phyloP scores from a whole-genome alignment of 1,140 invertebrate species.

The Proales similis region DNA sequence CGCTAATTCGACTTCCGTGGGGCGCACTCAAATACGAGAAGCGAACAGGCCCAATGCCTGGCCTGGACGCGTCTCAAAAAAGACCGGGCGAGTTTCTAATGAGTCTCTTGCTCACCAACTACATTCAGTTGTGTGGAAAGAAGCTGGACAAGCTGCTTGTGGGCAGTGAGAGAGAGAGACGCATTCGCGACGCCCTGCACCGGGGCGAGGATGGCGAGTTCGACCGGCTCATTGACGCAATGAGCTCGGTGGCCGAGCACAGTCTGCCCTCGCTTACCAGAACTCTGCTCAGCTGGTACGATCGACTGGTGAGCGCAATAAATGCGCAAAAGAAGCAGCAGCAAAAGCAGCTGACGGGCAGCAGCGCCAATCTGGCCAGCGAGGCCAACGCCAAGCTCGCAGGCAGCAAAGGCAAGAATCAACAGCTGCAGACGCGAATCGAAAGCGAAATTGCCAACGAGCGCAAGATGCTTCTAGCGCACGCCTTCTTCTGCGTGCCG shows the following conservation, averaged over 20 bases:
- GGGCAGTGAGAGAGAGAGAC: conserved; percentile 58
- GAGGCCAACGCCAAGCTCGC: too few relatives aligned
- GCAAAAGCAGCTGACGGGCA: too few relatives aligned
- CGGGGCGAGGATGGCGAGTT: conserved; percentile 86
- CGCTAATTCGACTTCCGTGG: too few relatives aligned
- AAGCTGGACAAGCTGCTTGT: conserved; percentile 8
- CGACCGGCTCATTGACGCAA: conserved; percentile 83
- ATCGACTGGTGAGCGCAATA: conserved; percentile 65
- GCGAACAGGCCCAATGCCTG: too few relatives aligned
- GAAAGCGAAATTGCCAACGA: too few relatives aligned
- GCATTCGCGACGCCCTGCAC: conserved; percentile 82
- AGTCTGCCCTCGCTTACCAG: conserved; percentile 86
- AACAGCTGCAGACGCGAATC: too few relatives aligned
- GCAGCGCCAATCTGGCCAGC: too few relatives aligned
- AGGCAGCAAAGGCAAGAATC: too few relatives aligned
- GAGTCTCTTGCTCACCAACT: conserved; percentile 30
- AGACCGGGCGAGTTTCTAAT: conserved; percentile 34
- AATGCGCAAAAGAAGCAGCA: conserved; percentile 13
- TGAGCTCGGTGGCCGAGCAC: conserved; percentile 89
- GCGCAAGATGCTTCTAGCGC: background rate
- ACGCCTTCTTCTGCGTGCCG: background rate
- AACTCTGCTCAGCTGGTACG: conserved; percentile 93
- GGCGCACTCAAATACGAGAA: too few relatives aligned
- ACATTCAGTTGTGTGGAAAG: conserved; percentile 19
- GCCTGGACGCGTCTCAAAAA: too few relatives aligned